Percentiles rank a stretch among this genome's conserved stretches.
Conservation (phyloP, 2,113 vertebrate species). For the Oreochromis aureus region DNA sequence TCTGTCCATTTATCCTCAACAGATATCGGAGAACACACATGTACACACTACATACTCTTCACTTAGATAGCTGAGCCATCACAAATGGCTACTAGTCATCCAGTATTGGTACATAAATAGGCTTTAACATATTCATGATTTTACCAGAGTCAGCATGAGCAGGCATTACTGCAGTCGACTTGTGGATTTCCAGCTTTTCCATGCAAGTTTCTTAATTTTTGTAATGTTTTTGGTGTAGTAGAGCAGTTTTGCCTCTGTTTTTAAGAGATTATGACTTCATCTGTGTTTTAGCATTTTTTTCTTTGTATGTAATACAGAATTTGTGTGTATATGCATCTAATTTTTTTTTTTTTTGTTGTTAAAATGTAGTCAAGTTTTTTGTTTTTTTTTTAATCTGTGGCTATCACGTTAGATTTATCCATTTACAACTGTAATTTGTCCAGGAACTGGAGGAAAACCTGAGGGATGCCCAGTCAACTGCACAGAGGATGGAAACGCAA, state of each 20-base stretch:
- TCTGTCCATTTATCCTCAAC: not conserved
- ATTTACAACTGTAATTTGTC: not conserved
- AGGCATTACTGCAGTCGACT: conserved; percentile 23
- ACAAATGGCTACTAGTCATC: not conserved
- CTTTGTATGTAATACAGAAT: not conserved
- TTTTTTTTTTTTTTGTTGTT: not conserved
- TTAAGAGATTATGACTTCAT: not conserved
- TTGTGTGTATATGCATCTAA: not conserved
- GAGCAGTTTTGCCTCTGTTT: not conserved
- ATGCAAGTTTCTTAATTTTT: conserved; percentile 46
- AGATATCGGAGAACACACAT: not conserved
- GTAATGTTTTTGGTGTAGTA: not conserved
- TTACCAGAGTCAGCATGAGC: conserved; percentile 27
- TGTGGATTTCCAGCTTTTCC: conserved; percentile 53
- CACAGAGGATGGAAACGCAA: conserved; percentile 93
- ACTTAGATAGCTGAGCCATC: not conserved
- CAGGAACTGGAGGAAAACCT: conserved; percentile 96
- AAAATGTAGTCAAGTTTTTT: not conserved
- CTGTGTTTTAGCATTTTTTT: not conserved
- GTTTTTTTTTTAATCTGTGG: not conserved
- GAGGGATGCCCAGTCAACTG: conserved; percentile 89
- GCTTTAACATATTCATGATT: not conserved
- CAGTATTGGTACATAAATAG: not conserved
- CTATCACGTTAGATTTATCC: not conserved
- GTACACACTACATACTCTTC: not conserved